Conservation (phyloP, 2,888 invertebrate genomes). For the Aphodius sticticus region DNA sequence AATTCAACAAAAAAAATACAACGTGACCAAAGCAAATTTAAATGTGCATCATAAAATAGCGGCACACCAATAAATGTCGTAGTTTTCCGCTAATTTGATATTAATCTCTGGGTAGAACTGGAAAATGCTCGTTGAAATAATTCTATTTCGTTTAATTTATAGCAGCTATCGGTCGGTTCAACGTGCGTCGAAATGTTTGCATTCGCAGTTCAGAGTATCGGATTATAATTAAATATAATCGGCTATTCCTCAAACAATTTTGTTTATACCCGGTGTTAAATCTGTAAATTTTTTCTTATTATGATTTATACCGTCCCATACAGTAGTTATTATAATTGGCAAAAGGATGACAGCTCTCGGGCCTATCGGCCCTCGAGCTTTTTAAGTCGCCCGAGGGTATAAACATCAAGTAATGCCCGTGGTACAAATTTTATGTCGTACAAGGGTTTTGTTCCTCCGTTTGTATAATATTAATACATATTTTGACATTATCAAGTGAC, state of each 20-base stretch:
- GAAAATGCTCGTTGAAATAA: background rate
- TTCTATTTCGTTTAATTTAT: background rate
- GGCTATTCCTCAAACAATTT: background rate
- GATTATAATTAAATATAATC: background rate
- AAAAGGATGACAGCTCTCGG: too few relatives aligned
- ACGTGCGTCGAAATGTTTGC: background rate
- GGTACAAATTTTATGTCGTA: too few relatives aligned
- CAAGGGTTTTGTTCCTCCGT: too few relatives aligned
- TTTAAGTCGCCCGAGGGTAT: too few relatives aligned
- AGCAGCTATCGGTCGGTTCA: background rate
- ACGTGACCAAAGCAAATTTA: background rate
- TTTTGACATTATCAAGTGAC: too few relatives aligned
- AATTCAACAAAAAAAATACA: background rate
- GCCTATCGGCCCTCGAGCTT: too few relatives aligned
- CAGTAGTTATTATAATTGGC: too few relatives aligned
- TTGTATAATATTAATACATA: too few relatives aligned
- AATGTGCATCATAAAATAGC: background rate
- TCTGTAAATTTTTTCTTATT: too few relatives aligned
- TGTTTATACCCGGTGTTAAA: background rate
- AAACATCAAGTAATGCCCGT: too few relatives aligned
- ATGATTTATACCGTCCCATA: too few relatives aligned
- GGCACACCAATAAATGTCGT: background rate
- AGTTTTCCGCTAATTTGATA: background rate
- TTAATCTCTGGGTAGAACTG: background rate
- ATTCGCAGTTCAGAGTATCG: background rate